Percentiles rank a stretch among this genome's conserved stretches.
Evolutionary conservation across 1,140 invertebrate genomes (phyloP).

Genomic region (Antheraea mylitta): DNA sequence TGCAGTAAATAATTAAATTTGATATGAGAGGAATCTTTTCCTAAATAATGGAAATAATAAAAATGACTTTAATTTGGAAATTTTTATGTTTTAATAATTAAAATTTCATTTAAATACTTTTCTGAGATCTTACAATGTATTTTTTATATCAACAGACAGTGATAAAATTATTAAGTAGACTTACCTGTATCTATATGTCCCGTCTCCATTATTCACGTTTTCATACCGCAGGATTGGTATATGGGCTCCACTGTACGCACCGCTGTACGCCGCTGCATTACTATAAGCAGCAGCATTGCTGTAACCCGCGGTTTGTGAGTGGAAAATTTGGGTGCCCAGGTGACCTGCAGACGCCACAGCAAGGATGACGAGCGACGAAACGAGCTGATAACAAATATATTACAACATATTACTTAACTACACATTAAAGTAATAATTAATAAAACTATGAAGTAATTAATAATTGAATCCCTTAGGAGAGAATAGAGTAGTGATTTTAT

Average conservation of each 20-base stretch:
- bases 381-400: constrained; percentile 15
- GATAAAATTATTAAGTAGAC: background rate
- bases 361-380: constrained; percentile 21
- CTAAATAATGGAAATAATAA: too few relatives aligned
- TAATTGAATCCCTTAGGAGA: too few relatives aligned
- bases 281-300: constrained; percentile 15
- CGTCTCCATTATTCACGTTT: constrained; percentile 75
- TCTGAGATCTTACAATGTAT: too few relatives aligned
- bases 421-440: too few relatives aligned
- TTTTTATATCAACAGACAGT: too few relatives aligned
- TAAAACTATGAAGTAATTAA: too few relatives aligned
- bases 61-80: too few relatives aligned
- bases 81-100: too few relatives aligned
- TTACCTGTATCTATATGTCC: constrained; percentile 69
- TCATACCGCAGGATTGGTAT: constrained; percentile 73
- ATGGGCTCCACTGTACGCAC: constrained; percentile 37
- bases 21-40: too few relatives aligned
- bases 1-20: too few relatives aligned
- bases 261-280: constrained; percentile 19
- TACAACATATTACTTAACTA: background rate
- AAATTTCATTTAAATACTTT: too few relatives aligned
- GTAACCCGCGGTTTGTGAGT: constrained; percentile 10
- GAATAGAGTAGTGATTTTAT: too few relatives aligned
- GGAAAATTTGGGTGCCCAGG: constrained; percentile 15
- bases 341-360: constrained; percentile 26